A percentile compares a stretch with the other conserved stretches of the same genome.
phyloP scores from a whole-genome alignment of 2,797 vertebrate species.

The Antrozous pallidus region DNA sequence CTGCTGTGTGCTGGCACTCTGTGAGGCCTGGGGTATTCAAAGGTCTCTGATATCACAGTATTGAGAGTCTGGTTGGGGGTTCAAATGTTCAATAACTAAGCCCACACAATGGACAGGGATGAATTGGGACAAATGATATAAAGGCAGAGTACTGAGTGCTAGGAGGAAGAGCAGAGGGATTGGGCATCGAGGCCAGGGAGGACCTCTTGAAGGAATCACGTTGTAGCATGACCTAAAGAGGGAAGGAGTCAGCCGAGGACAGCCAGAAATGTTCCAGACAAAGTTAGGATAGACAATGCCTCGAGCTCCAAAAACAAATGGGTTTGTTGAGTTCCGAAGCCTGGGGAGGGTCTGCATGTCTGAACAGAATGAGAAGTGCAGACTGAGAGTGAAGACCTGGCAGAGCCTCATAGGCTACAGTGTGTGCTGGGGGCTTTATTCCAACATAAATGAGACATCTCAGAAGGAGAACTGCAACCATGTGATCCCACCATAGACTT shows the following conservation, averaged over 20 bases:
- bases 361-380: not conserved
- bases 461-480: not conserved
- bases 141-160: not conserved
- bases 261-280: not conserved
- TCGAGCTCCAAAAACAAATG: not conserved
- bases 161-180: not conserved
- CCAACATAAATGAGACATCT: not conserved
- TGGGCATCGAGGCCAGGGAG: not conserved
- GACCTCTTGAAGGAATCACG: too few relatives aligned
- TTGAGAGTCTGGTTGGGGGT: not conserved
- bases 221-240: not conserved
- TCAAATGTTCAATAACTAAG: not conserved
- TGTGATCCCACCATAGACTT: too few relatives aligned
- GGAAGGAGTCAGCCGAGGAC: not conserved
- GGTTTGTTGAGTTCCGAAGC: not conserved
- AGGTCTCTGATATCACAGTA: not conserved
- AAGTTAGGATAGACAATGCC: accelerated
- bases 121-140: accelerated
- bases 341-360: not conserved
- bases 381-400: not conserved
- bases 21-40: not conserved
- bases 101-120: not conserved
- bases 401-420: accelerated
- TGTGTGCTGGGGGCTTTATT: not conserved
- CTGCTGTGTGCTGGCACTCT: too few relatives aligned